phyloP scores from a whole-genome alignment of 2,113 vertebrate genomes.

The Galemys pyrenaicus region DNA sequence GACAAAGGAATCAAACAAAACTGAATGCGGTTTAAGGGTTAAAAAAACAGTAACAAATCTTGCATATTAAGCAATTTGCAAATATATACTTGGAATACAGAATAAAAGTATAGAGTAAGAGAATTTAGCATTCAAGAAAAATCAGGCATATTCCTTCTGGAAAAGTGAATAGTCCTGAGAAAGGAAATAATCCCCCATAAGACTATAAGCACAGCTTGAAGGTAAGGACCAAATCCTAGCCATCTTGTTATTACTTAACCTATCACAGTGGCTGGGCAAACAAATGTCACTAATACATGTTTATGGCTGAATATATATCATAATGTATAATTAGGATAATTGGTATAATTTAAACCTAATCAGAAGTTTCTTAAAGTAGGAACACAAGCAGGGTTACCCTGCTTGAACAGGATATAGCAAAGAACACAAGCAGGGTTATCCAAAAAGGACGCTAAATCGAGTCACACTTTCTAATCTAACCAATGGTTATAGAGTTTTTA shows the following conservation, averaged over 20 bases:
- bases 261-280: conserved; percentile 29
- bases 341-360: not conserved
- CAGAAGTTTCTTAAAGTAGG: not conserved
- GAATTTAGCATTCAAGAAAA: conserved; percentile 55
- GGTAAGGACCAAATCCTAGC: not conserved
- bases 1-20: conserved; percentile 25
- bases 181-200: not conserved
- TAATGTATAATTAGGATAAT: not conserved
- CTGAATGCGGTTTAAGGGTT: not conserved
- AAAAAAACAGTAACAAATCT: not conserved
- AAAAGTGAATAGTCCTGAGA: not conserved
- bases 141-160: conserved; percentile 21
- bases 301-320: not conserved
- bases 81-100: conserved; percentile 17
- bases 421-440: too few species aligned
- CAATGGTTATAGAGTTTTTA: too few species aligned
- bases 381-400: not conserved
- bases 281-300: not conserved
- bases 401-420: too few species aligned
- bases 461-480: too few species aligned
- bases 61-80: conserved; percentile 50
- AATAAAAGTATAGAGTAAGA: conserved; percentile 21
- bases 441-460: too few species aligned
- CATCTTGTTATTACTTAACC: not conserved
- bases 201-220: not conserved